Evolutionary conservation across 2,888 invertebrate genomes (phyloP), one percentile per base, ranked within the genome.

Genomic region (Eledone cirrhosa): DNA sequence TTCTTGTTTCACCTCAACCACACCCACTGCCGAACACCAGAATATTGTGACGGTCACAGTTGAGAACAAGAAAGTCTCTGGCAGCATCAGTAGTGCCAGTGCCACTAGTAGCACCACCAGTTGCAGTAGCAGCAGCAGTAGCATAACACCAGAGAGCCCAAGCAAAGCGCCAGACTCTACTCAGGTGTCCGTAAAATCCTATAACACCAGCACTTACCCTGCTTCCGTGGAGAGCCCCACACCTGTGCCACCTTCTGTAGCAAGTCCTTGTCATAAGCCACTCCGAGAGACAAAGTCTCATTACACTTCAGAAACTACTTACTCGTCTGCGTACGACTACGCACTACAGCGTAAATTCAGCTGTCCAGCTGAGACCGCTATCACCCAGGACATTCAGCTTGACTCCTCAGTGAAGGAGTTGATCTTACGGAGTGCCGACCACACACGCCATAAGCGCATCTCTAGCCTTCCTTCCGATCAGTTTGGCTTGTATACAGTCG

Each of bases 381-480:
- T 2, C 31, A 29, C 29, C 22, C 31, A 41, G n/a, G 72, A 72
- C 16, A n/a, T 72, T n/a, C 33, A 14, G 7, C 22, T 72, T 7
- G 72, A 72, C 24, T n/a, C 72, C 7, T 14, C 4, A 5, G 41
- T n/a, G n/a, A 31, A 72, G 33, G 72, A 72, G 33, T 41, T 72
- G 19, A 72, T 72, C 7, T n/a, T 72, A 22, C 29, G 72, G 22
- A 72, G 72, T 72, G 72, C 33, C 13, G 31, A 72, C 14, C 72
- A 19, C n/a, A 41, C 33, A 7, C 72, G 72, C 24, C 72, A 72
- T 22, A 33, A 33, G 22, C 72, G 72, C 72, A 72, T 72, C n/a
- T 33, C 22, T 19, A 72, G 72, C 72, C 31, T 72, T 22, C 72
- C 72, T 8, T 29, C 14, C 13, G 31, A 22, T 41, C 72, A 31